Conservation (phyloP, 2,888 invertebrate genomes). For the Pachliopta kotzebuea region DNA sequence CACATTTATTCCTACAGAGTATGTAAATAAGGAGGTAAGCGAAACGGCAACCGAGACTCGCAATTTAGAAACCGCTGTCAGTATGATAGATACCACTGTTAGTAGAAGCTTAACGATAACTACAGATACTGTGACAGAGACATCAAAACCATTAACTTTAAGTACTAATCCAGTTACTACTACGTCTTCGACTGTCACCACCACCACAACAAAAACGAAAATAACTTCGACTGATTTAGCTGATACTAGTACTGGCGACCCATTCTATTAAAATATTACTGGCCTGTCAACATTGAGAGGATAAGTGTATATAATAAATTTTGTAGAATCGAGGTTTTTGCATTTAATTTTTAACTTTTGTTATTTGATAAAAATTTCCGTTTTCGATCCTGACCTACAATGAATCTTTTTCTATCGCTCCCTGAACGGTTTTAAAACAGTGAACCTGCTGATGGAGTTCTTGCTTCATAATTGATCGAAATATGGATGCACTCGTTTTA, state of each 20-base stretch:
- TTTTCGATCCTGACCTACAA: no score
- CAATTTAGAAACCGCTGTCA: neutral
- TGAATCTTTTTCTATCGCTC: no score
- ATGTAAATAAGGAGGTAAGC: neutral
- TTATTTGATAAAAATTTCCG: no score
- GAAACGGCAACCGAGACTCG: neutral
- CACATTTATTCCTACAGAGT: neutral
- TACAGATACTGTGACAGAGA: neutral
- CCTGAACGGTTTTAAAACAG: no score
- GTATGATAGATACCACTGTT: neutral
- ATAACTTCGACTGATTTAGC: slow-evolving; percentile 1
- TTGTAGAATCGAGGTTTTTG: neutral
- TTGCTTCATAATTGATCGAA: no score
- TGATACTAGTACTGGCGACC: slow-evolving; percentile 32
- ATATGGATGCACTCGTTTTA: no score
- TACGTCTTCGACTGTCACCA: slow-evolving; percentile 8
- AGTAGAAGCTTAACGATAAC: neutral
- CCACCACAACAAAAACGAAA: slow-evolving; percentile 2
- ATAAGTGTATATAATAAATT: neutral
- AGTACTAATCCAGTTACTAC: slow-evolving; percentile 22
- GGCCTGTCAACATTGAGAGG: neutral
- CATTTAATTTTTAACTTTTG: no score
- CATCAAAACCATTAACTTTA: slow-evolving; percentile 5
- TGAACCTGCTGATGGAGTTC: no score
- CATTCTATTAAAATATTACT: slow-evolving; percentile 32